Percentiles rank a stretch among this genome's conserved stretches.
These are phyloP conservation scores for Epicampocera succincta DNA, from an alignment of 2,888 invertebrate genomes.

Conservation along the genomic window DNA sequence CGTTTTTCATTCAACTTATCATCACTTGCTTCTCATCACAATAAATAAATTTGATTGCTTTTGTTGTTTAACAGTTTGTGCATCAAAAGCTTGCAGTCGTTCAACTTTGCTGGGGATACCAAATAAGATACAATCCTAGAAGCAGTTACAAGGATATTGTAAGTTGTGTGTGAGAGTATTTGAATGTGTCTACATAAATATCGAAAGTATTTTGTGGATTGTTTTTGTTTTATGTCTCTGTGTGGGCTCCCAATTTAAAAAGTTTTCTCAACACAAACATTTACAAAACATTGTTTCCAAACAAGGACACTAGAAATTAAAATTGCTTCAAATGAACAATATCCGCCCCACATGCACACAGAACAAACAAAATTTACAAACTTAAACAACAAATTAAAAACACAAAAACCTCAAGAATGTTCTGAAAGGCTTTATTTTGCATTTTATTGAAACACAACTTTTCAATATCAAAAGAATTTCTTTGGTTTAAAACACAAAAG, in stretches of 20 bases:
- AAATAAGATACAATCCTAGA: background rate
- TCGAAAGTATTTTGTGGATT: conserved; percentile 28
- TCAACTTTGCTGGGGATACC: conserved; percentile 5
- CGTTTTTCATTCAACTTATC: conserved; percentile 47
- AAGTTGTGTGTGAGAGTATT: background rate
- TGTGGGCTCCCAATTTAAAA: conserved; percentile 65
- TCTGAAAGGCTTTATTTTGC: too few relatives aligned
- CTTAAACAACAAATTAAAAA: background rate
- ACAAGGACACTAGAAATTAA: conserved; percentile 33
- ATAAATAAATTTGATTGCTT: background rate
- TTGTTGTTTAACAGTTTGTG: conserved; percentile 5
- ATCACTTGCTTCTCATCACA: conserved; percentile 40
- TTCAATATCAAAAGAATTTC: too few relatives aligned
- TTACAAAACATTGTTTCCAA: conserved; percentile 56
- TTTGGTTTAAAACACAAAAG: too few relatives aligned
- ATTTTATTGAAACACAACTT: too few relatives aligned
- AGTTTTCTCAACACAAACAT: conserved; percentile 60
- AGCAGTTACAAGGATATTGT: background rate
- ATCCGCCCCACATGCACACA: background rate
- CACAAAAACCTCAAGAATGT: background rate
- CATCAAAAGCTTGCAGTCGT: conserved; percentile 17
- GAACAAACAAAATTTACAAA: too few relatives aligned
- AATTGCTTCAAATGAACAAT: background rate
- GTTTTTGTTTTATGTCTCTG: conserved; percentile 32
- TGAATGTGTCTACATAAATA: conserved; percentile 12